phyloP scores from a whole-genome alignment of 2,888 invertebrate genomes.

The Malthinus flaveolus region DNA sequence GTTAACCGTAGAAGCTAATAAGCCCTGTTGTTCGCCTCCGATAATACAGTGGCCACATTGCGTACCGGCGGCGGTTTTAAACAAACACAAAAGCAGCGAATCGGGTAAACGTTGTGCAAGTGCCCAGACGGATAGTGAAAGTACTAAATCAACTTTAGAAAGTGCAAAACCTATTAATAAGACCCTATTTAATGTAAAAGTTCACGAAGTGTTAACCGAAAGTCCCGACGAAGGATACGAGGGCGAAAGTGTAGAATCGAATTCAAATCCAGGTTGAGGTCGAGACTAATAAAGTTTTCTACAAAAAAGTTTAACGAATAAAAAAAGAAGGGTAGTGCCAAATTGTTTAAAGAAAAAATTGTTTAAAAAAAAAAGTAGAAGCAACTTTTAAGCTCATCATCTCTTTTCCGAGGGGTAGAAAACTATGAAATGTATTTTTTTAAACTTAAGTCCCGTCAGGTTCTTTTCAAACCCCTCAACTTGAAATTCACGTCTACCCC shows the following conservation, averaged over 20 bases:
- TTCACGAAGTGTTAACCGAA: conserved; percentile 62
- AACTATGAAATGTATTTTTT: no score
- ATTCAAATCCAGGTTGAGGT: conserved; percentile 25
- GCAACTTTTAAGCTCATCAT: no score
- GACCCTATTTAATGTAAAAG: conserved; percentile 33
- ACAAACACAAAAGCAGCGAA: conserved; percentile 35
- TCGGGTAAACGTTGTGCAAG: conserved; percentile 63
- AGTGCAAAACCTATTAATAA: conserved; percentile 32
- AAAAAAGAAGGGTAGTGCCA: neutral
- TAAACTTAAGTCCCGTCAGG: no score
- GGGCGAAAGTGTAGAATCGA: conserved; percentile 59
- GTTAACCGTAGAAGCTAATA: conserved; percentile 59
- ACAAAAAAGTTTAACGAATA: conserved; percentile 10
- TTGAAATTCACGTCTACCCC: no score
- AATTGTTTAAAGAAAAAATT: no score
- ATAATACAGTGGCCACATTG: conserved; percentile 58
- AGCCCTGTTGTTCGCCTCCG: conserved; percentile 40
- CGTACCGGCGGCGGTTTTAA: conserved; percentile 49
- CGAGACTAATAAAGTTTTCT: conserved; percentile 12
- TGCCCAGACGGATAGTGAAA: conserved; percentile 57
- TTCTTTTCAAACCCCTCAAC: no score
- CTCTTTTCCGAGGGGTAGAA: no score
- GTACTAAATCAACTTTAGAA: conserved; percentile 20
- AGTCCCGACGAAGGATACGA: conserved; percentile 89
- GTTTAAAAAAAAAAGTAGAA: no score